Base-by-base conservation (phyloP, 2,797 vertebrate genomes). In the Capromys pilorides region DNA sequence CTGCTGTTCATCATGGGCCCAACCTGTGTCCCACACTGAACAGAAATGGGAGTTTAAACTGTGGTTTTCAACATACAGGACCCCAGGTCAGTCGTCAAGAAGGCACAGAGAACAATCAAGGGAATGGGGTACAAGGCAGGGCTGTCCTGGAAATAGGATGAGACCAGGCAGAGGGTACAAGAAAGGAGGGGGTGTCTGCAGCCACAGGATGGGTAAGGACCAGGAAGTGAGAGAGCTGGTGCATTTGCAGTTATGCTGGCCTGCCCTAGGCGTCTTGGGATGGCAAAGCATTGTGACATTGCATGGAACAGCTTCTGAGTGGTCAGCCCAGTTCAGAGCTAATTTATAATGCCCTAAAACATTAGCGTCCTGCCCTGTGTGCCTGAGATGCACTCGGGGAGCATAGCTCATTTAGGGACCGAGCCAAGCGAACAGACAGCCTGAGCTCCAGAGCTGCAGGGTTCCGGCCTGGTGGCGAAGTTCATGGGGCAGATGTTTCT, bases 311-410 rank as follows among this genome's bases (percentile, higher is more conserved):
- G 39, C 1, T 1, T 51, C 81, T 16, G 9, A 8, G 18, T 6
- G 2, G 22, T 3, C 10, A 16, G 19, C 61, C 7, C 28, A 6
- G 1, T 49, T 54, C 59, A 2, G 2, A 31, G 18, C 36, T 19
- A 0, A 4, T 83, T 95, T 49, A 88, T 7, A 8, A 8, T 0
- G 41, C n/a, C 64, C 5, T 83, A 59, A 41, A 39, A 51, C 0
- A 9, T 14, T 5, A 1, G 22, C 2, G 36, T 19, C 6, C 41
- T 36, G 59, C 49, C n/a, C 4, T 45, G 16, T 0, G 0, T 64
- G 36, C 49, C 57, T 24, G 6, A 36, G 24, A 13, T 5, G 21
- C 3, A 26, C 45, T 31, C 0, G 2, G 36, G 41, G 21, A 54
- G 28, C 1, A 2, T 8, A 12, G 49, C 54, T 28, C 39, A 26